Evolutionary conservation across 2,888 invertebrate species (phyloP).

Genomic region (Cheilosia grossa): DNA sequence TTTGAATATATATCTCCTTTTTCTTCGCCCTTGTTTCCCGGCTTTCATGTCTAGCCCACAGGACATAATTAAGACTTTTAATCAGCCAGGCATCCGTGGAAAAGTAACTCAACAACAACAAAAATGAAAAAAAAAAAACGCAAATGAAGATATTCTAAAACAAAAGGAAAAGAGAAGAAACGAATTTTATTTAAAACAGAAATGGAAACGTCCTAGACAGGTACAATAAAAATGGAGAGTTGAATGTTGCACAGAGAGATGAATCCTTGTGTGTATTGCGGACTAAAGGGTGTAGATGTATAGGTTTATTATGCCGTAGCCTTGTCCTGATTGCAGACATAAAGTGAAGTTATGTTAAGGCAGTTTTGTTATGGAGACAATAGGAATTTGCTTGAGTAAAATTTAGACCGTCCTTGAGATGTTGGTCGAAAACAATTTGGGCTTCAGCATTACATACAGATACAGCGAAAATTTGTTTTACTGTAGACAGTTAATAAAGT

Average conservation of each 20-base stretch:
- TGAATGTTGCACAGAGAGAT: not conserved
- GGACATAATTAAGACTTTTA: conserved; percentile 72
- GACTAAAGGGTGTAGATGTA: not conserved
- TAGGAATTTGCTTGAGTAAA: not conserved
- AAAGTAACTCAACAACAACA: conserved; percentile 45
- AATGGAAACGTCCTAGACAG: conserved; percentile 48
- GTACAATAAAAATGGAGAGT: conserved; percentile 11
- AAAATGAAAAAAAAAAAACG: not conserved
- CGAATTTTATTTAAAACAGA: conserved; percentile 57
- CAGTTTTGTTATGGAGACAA: not conserved
- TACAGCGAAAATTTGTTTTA: no score
- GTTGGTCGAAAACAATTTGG: not conserved
- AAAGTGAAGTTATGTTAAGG: not conserved
- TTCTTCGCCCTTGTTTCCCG: conserved; percentile 6
- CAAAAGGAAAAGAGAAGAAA: conserved; percentile 33
- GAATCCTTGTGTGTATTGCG: not conserved
- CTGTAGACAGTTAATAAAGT: no score
- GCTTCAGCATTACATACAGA: not conserved
- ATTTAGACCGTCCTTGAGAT: not conserved
- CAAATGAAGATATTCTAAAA: conserved; percentile 48
- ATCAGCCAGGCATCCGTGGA: conserved; percentile 58
- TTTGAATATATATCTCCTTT: conserved; percentile 21
- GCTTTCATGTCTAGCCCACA: conserved; percentile 50
- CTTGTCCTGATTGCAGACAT: conserved; percentile 18
- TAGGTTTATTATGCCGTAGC: conserved; percentile 1